Evolutionary conservation across 2,113 vertebrate species (phyloP), one percentile per base, ranked within the genome.

Genomic region (Perognathus longimembris): DNA sequence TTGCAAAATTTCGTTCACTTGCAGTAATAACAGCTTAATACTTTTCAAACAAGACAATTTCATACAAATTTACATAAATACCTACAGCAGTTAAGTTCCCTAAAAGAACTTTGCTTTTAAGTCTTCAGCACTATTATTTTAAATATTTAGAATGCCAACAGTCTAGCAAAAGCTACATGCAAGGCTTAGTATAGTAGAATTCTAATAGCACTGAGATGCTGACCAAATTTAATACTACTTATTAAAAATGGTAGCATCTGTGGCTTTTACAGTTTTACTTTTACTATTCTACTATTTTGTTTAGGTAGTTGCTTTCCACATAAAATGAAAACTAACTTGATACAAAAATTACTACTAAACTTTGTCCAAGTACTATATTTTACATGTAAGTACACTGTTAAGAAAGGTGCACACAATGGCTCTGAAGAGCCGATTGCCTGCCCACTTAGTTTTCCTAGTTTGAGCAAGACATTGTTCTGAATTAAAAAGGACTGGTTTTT

Each of bases 401-500:
- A 96, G 94, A 96, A 97, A 97, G 93, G 63, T 86, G 5, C 22
- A 77, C 5, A 91, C n/a, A 90, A 92, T 45, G 45, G 45, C 45
- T 45, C 9, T 45, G 45, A 45, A 45, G 45, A 45, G 45, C 45
- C 45, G 9, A 45, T 45, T 45, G 45, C 45, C 9, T 12, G 22
- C 88, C 74, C 90, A 86, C 67, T 96, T 94, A 95, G 79, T 97
- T 97, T 97, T 96, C 79, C 95, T 93, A 95, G 94, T n/a, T 90
- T 85, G 88, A 92, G 90, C 28, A 76, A 96, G 84, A 98, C 97
- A 95, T 95, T 95, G 57, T 97, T 95, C 93, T 69, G 93, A 61
- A 94, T 95, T 87, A 97, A 89, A 96, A 94, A 95, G 82, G 81
- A 45, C n/a, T n/a, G 95, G 1, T 0, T 97, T 78, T 83, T 90